Evolutionary conservation across 2,888 invertebrate species (phyloP).

Genomic region (Aleiodes leptofemur): DNA sequence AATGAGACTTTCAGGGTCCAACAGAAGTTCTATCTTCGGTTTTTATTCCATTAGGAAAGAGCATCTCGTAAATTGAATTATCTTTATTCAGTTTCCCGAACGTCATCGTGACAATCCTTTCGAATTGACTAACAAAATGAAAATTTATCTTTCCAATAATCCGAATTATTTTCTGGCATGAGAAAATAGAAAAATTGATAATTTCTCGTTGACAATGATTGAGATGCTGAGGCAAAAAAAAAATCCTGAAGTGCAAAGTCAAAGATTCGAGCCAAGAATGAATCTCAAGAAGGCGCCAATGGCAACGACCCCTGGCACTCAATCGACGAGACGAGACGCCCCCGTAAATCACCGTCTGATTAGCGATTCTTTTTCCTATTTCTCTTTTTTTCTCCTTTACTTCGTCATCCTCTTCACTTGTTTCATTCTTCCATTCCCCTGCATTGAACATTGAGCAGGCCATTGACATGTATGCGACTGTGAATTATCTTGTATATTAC

Average conservation of each 20-base stretch:
- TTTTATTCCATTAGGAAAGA: too few relatives aligned
- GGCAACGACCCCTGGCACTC: constrained; percentile 69
- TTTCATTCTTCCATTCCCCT: constrained; percentile 33
- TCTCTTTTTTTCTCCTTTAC: not conserved
- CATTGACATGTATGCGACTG: constrained; percentile 66
- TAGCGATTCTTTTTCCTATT: constrained; percentile 42
- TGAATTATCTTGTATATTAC: constrained; percentile 1
- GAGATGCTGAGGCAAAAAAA: constrained; percentile 12
- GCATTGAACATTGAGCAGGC: constrained; percentile 72
- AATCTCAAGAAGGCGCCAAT: constrained; percentile 59
- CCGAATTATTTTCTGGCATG: not conserved
- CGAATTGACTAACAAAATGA: not conserved
- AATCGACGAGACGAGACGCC: constrained; percentile 59
- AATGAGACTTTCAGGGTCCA: too few relatives aligned
- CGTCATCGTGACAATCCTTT: too few relatives aligned
- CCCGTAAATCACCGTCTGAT: constrained; percentile 60
- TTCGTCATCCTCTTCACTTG: constrained; percentile 13
- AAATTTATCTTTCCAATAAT: not conserved
- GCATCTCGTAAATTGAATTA: too few relatives aligned
- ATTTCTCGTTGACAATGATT: not conserved
- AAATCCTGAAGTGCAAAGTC: constrained; percentile 23
- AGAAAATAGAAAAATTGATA: not conserved
- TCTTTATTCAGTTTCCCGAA: too few relatives aligned
- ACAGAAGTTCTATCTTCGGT: too few relatives aligned
- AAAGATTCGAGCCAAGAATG: constrained; percentile 29